These are phyloP conservation scores for Marisa cornuarietis DNA, from an alignment of 1,140 invertebrate genomes.

Conservation along the genomic window DNA sequence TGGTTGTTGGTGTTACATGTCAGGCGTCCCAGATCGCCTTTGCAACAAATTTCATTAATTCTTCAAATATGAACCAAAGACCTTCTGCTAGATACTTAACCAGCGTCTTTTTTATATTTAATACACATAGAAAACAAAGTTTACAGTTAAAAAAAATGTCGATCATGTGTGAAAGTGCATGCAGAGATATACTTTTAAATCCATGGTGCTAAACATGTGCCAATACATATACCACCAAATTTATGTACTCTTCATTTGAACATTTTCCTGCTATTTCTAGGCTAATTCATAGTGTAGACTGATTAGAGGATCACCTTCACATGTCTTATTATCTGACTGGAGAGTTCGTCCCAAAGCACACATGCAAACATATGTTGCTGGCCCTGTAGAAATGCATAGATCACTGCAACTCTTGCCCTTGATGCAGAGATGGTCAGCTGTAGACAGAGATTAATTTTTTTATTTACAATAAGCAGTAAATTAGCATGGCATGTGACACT, in stretches of 20 bases:
- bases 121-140: too few relatives aligned
- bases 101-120: too few relatives aligned
- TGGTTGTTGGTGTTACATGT: too few relatives aligned
- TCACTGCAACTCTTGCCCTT: conserved; percentile 65
- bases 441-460: neutral
- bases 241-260: too few relatives aligned
- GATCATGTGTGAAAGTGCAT: too few relatives aligned
- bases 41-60: neutral
- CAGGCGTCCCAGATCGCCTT: neutral
- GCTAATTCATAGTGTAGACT: neutral
- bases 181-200: too few relatives aligned
- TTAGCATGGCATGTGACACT: too few relatives aligned
- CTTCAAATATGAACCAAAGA: conserved; percentile 6
- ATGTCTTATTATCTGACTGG: conserved; percentile 39
- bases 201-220: too few relatives aligned
- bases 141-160: too few relatives aligned
- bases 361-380: conserved; percentile 65
- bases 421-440: conserved; percentile 65
- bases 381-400: conserved; percentile 55
- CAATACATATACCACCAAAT: too few relatives aligned
- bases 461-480: neutral
- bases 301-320: conserved; percentile 44
- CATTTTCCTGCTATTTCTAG: too few relatives aligned
- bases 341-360: conserved; percentile 70
- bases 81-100: too few relatives aligned